Percentiles rank a stretch among this genome's conserved stretches.
Conservation (phyloP, 2,888 invertebrate genomes). For the Lepidochitona cinerea region DNA sequence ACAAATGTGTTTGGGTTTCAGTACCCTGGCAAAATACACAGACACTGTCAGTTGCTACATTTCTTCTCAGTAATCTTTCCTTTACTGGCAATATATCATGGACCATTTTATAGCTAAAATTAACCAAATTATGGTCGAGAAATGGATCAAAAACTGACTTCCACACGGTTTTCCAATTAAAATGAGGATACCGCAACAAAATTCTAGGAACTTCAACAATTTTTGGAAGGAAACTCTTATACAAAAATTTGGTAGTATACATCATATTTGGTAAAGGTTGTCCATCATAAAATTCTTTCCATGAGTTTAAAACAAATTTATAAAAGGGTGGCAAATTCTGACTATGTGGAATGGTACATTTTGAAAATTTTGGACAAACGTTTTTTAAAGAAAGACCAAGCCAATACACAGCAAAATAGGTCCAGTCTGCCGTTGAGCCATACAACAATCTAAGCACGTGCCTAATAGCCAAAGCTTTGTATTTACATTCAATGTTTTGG, state of each 20-base stretch:
- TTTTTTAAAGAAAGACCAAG: neutral
- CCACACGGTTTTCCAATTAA: neutral
- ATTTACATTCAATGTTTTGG: neutral
- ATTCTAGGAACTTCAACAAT: neutral
- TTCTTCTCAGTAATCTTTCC: neutral
- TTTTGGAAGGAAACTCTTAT: neutral
- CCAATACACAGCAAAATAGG: slow-evolving; percentile 4
- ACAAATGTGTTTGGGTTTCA: neutral
- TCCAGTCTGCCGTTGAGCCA: neutral
- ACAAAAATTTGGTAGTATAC: neutral
- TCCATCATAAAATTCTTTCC: neutral
- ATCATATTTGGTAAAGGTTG: neutral
- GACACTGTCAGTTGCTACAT: neutral
- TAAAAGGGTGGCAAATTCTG: neutral
- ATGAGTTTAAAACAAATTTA: neutral
- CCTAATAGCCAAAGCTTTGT: neutral
- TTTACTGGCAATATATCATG: neutral
- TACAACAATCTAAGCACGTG: neutral
- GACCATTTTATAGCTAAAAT: neutral
- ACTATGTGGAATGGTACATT: neutral
- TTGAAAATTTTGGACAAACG: neutral
- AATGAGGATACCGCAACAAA: neutral
- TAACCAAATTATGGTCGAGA: neutral
- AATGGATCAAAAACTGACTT: neutral
- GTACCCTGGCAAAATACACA: neutral